Conservation (phyloP, 2,888 invertebrate genomes). For the Carabus problematicus region DNA sequence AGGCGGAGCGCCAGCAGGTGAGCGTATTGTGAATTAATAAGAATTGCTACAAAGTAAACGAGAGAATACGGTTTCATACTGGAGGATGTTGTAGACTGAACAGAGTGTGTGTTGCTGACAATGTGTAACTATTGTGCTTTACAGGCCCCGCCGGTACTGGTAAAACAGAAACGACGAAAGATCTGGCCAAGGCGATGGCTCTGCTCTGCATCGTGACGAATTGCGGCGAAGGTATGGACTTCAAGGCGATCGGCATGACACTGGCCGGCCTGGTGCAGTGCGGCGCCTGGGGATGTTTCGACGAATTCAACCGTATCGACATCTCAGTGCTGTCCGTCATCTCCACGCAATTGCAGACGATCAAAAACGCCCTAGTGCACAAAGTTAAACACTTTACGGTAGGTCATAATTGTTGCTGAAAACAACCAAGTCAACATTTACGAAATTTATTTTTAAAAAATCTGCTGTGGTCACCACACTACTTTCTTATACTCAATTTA, state of each 20-base stretch:
- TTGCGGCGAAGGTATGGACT: constrained; percentile 95
- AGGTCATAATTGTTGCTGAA: too few relatives aligned
- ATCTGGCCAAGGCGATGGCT: constrained; percentile 88
- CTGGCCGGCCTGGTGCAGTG: constrained; percentile 81
- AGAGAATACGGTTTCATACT: too few relatives aligned
- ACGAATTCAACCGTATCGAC: constrained; percentile 93
- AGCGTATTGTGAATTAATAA: too few relatives aligned
- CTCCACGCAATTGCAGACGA: constrained; percentile 89
- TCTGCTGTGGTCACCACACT: too few relatives aligned
- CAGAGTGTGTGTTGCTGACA: neutral
- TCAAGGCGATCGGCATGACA: constrained; percentile 79
- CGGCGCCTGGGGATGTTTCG: constrained; percentile 96
- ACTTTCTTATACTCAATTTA: too few relatives aligned
- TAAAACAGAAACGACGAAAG: constrained; percentile 92
- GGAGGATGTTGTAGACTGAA: neutral
- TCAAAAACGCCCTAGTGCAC: constrained; percentile 81
- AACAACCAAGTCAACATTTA: too few relatives aligned
- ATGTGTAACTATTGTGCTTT: neutral
- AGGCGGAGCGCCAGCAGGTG: constrained; percentile 89
- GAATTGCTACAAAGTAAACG: too few relatives aligned
- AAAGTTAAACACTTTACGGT: constrained; percentile 79
- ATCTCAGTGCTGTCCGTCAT: constrained; percentile 92
- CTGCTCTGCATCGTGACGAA: constrained; percentile 86
- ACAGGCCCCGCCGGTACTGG: constrained; percentile 80
- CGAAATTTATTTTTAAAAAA: too few relatives aligned